phyloP scores from a whole-genome alignment of 92 coral and sea anemone species.

The Blastomussa wellsi region DNA sequence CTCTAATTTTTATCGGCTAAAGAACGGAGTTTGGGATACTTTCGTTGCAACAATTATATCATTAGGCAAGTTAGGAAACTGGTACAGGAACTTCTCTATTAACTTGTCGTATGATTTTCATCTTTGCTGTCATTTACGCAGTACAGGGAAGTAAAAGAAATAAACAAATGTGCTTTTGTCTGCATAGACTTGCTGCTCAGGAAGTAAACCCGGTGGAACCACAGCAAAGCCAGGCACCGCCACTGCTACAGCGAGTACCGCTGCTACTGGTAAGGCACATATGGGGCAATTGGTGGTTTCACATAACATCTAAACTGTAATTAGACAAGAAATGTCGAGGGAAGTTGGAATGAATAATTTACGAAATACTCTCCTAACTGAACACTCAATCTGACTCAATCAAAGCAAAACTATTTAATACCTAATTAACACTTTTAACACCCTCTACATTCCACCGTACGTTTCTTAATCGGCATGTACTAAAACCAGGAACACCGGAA shows the following conservation, averaged over 20 bases:
- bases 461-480: too few relatives aligned
- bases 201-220: not conserved
- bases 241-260: conserved; percentile 7
- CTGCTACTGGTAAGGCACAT: not conserved
- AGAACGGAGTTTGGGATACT: not conserved
- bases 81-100: too few relatives aligned
- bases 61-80: too few relatives aligned
- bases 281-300: not conserved
- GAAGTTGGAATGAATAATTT: too few relatives aligned
- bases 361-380: too few relatives aligned
- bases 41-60: not conserved
- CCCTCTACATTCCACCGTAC: too few relatives aligned
- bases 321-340: too few relatives aligned
- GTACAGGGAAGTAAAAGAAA: not conserved
- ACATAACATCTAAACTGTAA: too few relatives aligned
- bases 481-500: too few relatives aligned
- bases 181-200: not conserved
- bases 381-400: too few relatives aligned
- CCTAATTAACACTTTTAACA: too few relatives aligned
- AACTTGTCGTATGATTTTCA: not conserved
- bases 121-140: not conserved
- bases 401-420: too few relatives aligned
- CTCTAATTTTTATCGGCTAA: not conserved
- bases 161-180: not conserved
- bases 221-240: conserved; percentile 15